Evolutionary conservation across 2,888 invertebrate species (phyloP).

Genomic region (Pristionchus entomophagus): DNA sequence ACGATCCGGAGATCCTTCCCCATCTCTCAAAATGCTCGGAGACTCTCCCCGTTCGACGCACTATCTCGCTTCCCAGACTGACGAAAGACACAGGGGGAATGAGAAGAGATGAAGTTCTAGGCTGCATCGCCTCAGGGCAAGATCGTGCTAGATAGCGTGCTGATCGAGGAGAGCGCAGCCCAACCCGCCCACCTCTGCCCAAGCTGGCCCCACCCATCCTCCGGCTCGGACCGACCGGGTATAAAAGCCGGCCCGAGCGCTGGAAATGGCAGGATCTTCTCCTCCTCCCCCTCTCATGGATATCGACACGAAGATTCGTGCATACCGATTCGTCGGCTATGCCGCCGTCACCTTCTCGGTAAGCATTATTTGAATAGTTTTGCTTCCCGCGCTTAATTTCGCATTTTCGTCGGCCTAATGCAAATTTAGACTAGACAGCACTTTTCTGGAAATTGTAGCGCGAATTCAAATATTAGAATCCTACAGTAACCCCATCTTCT

Average conservation of each 20-base stretch:
- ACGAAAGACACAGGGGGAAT: no score
- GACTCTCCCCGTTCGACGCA: no score
- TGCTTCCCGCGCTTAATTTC: background rate
- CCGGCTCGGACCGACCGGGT: background rate
- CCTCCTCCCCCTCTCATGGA: constrained; percentile 56
- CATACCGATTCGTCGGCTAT: constrained; percentile 69
- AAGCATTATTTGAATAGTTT: background rate
- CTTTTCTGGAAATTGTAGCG: no score
- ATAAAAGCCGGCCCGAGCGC: constrained; percentile 15
- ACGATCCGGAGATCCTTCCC: no score
- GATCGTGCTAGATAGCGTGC: background rate
- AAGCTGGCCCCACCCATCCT: constrained; percentile 5
- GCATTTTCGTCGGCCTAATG: background rate
- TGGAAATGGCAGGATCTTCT: constrained; percentile 26
- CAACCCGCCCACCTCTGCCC: no score
- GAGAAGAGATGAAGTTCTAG: no score
- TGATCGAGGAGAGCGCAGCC: background rate
- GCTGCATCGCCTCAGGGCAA: no score
- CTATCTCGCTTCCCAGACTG: no score
- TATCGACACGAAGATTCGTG: constrained; percentile 68
- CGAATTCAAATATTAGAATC: background rate
- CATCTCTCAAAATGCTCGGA: no score
- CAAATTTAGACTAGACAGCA: background rate
- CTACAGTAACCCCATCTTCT: background rate
- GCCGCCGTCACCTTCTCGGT: constrained; percentile 67